Base-by-base conservation (phyloP, 2,797 vertebrate species). In the Poecilia wingei region DNA sequence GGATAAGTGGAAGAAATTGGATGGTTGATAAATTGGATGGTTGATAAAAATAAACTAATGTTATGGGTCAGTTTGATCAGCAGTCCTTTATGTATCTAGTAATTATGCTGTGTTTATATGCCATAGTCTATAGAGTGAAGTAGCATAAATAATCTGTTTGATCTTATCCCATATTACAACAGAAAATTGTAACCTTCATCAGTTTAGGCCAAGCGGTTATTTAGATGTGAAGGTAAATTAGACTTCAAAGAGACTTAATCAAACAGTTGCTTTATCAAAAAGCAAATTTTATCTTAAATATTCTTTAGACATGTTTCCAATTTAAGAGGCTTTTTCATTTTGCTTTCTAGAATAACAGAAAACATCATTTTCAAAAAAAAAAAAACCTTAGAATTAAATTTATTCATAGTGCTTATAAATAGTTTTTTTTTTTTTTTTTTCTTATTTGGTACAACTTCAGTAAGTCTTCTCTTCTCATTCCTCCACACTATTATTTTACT, bases 401-500 rank as follows among this genome's bases (percentile, higher is more conserved):
- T 85, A 20, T 75, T 81, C 36, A 47, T 46, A 1, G 43, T 77
- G 41, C 13, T 72, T 49, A 39, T 79, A 70, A 25, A 81, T n/a
- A 5, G 36, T 18, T 57, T 6, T 31, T 31, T 57, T 6, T 6
- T 31, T 31, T 57, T 6, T 1, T 0, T 55, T 43, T 28, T n/a
- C 10, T n/a, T 57, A 77, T 33, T 74, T 43, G 13, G 61, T 75
- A 36, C 33, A 69, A 55, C 25, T 43, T 69, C 76, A 47, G 64
- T 25, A 57, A 66, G 75, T 51, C 53, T 33, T 16, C 46, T 49
- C 69, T 39, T 14, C 22, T 55, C 9, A 20, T 73, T 72, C 73
- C 72, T 83, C 47, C 0, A 75, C 75, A 64, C 71, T 82, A 14
- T 83, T n/a, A 84, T 85, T 61, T 79, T 18, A 68, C 81, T 85